Evolutionary conservation across 1,140 invertebrate species (phyloP).

Genomic region (Stenopsyche tienmushanensis): DNA sequence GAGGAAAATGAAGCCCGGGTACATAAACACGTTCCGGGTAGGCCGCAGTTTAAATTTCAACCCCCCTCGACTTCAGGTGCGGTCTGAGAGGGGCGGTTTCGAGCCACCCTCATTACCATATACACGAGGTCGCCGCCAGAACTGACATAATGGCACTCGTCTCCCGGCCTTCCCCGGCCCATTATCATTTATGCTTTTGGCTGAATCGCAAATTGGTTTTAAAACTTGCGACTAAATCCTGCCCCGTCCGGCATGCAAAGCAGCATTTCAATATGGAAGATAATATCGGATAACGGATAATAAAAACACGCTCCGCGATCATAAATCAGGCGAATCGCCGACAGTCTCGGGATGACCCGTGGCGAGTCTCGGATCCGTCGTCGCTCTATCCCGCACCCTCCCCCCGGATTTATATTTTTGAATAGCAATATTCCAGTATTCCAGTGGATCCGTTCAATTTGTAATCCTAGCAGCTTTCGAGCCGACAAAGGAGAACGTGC

Average conservation of each 20-base stretch:
- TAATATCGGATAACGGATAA: too few species aligned
- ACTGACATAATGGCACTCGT: conserved; percentile 33
- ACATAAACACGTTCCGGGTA: not conserved
- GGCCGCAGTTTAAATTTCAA: conserved; percentile 5
- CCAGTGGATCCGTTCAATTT: conserved; percentile 16
- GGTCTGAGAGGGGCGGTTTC: conserved; percentile 13
- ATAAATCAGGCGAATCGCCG: not conserved
- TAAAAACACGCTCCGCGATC: not conserved
- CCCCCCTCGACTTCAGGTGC: not conserved
- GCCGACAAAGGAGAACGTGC: conserved; percentile 20
- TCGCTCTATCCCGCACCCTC: not conserved
- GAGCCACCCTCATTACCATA: conserved; percentile 36
- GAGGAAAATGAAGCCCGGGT: not conserved
- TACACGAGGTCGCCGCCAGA: conserved; percentile 30
- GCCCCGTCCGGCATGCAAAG: not conserved
- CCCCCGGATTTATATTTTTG: not conserved
- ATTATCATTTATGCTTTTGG: conserved; percentile 39
- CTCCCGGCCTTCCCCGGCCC: conserved; percentile 1
- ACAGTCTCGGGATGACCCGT: not conserved
- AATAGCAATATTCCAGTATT: conserved; percentile 15
- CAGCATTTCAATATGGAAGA: too few species aligned
- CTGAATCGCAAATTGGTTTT: conserved; percentile 39
- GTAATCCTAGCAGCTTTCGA: conserved; percentile 16
- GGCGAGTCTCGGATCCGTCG: too few species aligned
- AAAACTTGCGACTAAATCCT: conserved; percentile 24